These are phyloP conservation scores for Apocheima hispidaria DNA, from an alignment of 2,888 invertebrate genomes.

Conservation along the genomic window DNA sequence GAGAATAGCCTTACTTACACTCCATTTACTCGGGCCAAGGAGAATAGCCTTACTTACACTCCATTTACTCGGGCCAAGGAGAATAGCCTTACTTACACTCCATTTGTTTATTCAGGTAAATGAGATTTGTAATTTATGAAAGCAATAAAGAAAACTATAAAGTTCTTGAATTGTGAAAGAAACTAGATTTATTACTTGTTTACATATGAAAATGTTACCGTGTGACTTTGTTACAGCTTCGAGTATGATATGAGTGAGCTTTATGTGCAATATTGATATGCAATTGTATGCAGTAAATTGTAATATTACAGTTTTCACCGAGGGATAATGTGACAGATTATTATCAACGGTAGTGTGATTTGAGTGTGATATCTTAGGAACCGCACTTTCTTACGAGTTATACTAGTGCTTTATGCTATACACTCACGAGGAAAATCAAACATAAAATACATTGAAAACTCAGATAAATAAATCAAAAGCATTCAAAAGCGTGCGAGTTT, in stretches of 20 bases:
- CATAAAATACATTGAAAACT: no score
- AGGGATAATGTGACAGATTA: no score
- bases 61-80: conserved; percentile 24
- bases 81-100: conserved; percentile 40
- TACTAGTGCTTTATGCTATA: no score
- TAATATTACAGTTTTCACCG: no score
- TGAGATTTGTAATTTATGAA: conserved; percentile 42
- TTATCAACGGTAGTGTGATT: no score
- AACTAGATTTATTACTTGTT: conserved; percentile 8
- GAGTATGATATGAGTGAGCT: neutral
- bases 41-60: conserved; percentile 40
- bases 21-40: conserved; percentile 42
- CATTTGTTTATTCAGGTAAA: conserved; percentile 44
- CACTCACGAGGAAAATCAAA: no score
- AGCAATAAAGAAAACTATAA: conserved; percentile 35
- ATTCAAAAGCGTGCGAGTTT: no score
- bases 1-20: conserved; percentile 39
- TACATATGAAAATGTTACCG: neutral
- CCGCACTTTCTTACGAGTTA: no score
- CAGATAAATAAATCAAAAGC: no score
- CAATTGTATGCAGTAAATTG: neutral
- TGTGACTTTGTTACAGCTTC: neutral
- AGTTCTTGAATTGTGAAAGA: conserved; percentile 18
- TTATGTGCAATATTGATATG: neutral
- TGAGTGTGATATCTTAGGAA: no score